These are phyloP conservation scores for Epinotia brunnichana DNA, from an alignment of 2,888 invertebrate species.

Conservation along the genomic window DNA sequence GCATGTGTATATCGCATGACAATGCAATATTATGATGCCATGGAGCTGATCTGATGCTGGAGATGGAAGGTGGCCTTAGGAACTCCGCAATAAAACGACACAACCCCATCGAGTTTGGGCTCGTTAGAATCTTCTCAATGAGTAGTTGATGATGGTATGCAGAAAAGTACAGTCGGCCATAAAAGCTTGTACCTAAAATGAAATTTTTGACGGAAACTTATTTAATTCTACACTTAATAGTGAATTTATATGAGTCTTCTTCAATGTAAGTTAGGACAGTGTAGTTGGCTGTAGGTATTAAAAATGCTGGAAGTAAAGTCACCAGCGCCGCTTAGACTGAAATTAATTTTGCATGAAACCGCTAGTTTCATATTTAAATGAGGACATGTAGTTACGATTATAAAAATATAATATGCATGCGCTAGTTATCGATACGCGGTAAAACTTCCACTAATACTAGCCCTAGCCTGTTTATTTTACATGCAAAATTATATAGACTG, in stretches of 20 bases:
- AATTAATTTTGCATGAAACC: conserved; percentile 25
- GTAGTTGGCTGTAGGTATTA: neutral
- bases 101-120: too few species aligned
- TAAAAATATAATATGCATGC: conserved; percentile 24
- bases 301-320: neutral
- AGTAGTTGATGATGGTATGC: too few species aligned
- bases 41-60: too few species aligned
- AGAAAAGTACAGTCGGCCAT: too few species aligned
- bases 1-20: too few species aligned
- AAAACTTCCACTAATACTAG: neutral
- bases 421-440: conserved; percentile 1
- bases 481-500: conserved; percentile 5
- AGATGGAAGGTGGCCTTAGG: too few species aligned
- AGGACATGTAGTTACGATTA: conserved; percentile 20
- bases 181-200: too few species aligned
- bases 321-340: neutral
- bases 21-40: too few species aligned
- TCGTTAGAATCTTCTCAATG: too few species aligned
- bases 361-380: conserved; percentile 38
- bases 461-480: conserved; percentile 6
- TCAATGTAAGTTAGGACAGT: neutral
- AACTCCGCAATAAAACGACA: too few species aligned
- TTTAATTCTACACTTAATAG: too few species aligned
- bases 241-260: neutral
- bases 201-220: too few species aligned